Conservation (phyloP, 2,113 vertebrate genomes). For the Corythaixoides concolor region DNA sequence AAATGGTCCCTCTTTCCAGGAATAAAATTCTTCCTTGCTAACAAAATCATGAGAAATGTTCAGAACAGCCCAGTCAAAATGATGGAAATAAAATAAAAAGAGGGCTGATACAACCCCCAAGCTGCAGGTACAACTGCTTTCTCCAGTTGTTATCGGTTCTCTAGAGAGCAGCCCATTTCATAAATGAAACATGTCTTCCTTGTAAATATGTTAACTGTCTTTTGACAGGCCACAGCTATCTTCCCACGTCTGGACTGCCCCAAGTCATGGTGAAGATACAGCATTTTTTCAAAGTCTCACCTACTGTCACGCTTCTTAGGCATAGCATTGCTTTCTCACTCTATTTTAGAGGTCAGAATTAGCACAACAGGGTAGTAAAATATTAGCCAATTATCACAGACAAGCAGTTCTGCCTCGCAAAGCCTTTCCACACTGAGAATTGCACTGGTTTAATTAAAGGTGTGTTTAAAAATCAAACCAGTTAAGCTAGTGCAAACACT, state of each 20-base stretch:
- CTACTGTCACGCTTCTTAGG: neutral
- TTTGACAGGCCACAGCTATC: conserved; percentile 23
- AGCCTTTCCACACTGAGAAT: neutral
- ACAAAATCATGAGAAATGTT: conserved; percentile 41
- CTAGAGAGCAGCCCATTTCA: neutral
- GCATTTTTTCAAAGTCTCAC: neutral
- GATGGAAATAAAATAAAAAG: neutral
- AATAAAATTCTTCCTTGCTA: conserved; percentile 19
- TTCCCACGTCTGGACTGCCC: neutral
- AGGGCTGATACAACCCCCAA: neutral
- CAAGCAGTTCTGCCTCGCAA: neutral
- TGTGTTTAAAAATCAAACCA: conserved; percentile 26
- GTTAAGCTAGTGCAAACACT: neutral
- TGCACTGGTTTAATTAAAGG: neutral
- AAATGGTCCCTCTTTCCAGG: neutral
- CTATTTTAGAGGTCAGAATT: neutral
- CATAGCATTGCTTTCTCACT: neutral
- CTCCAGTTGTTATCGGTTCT: neutral
- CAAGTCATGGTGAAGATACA: neutral
- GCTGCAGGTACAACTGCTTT: conserved; percentile 8
- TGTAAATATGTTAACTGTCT: conserved; percentile 28
- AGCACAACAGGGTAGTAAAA: neutral
- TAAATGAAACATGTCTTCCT: conserved; percentile 47
- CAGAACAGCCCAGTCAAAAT: conserved; percentile 31
- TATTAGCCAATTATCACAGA: neutral